phyloP scores from a whole-genome alignment of 2,113 vertebrate genomes.

The Oostethus manadensis region DNA sequence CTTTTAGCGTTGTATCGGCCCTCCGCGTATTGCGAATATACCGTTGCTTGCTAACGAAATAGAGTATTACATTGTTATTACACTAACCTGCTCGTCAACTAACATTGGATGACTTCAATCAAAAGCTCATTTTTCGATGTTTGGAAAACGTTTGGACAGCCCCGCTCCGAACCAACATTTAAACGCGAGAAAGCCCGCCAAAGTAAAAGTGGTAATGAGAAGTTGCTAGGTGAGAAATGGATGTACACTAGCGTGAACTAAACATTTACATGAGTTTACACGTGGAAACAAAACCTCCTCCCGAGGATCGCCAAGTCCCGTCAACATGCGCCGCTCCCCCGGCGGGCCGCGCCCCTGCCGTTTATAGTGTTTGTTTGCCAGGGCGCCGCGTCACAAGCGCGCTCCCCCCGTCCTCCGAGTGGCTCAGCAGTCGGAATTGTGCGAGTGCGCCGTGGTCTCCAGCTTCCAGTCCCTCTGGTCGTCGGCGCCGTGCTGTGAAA shows the following conservation, averaged over 20 bases:
- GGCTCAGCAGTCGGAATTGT: conserved; percentile 64
- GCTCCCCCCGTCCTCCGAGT: background rate
- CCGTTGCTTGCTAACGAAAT: too few species aligned
- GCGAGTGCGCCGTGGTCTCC: conserved; percentile 67
- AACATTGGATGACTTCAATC: too few species aligned
- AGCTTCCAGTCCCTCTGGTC: conserved; percentile 86
- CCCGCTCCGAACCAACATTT: conserved; percentile 55
- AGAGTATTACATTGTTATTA: too few species aligned
- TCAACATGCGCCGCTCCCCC: conserved; percentile 81
- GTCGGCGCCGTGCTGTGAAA: conserved; percentile 83
- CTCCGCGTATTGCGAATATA: too few species aligned
- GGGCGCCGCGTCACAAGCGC: background rate
- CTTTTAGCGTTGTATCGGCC: too few species aligned
- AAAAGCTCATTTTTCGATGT: too few species aligned
- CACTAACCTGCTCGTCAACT: too few species aligned
- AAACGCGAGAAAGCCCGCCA: conserved; percentile 63
- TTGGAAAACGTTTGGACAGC: too few species aligned
- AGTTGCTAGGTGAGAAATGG: conserved; percentile 61
- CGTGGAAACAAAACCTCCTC: conserved; percentile 55
- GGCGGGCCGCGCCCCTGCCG: conserved; percentile 57
- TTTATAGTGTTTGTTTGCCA: background rate
- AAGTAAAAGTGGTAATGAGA: conserved; percentile 61
- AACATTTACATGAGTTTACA: conserved; percentile 70
- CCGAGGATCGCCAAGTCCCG: conserved; percentile 57
- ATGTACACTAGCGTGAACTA: conserved; percentile 64